Base-by-base conservation (phyloP, 2,888 invertebrate species). In the Homarus gammarus region DNA sequence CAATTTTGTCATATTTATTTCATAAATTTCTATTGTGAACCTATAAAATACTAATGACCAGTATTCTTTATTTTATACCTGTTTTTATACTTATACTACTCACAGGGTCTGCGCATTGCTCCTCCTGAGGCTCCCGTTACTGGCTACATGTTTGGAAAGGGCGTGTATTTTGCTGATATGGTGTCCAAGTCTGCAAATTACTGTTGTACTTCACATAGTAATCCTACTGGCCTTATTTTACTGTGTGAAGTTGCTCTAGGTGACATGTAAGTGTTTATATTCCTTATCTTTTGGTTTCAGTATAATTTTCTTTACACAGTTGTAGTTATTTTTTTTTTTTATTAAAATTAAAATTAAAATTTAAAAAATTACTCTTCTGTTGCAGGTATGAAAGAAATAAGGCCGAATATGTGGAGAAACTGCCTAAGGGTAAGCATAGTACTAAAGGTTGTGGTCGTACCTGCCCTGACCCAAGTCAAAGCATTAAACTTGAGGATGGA, bases 161-260 rank as follows among this genome's bases (percentile, higher is more conserved):
- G 99, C 93, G 95, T 97, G 88, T 99, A 99, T 94, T 99, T 99
- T 94, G 99, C 99, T 15, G 99, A 99, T 94, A 99, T 99, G 98
- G 99, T 99, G 1, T 97, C 98, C 10, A 99, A 99, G 94, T 98
- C 98, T 0, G 99, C 99, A 12, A 99, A 99, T 94, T 99, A 99
- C 94, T 99, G 99, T 94, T 96, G 95, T 93, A 97, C 98, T 1
- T 96, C 95, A 92, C 95, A 94, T 18, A 93, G 93, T 36, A 96
- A 96, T 93, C 95, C 96, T 0, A 95, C 96, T n/a, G 99, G 99
- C 44, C 94, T 99, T 68, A 93, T 99, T 94, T 93, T 99, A 93
- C 95, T 99, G 0, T 99, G 98, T 93, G 99, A 99, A 93, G 99
- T 98, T 3, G 99, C 99, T 0, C 95, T 99, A 2, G 99, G 99